Evolutionary conservation across 2,113 vertebrate genomes (phyloP).

Genomic region (Xerus inauris): DNA sequence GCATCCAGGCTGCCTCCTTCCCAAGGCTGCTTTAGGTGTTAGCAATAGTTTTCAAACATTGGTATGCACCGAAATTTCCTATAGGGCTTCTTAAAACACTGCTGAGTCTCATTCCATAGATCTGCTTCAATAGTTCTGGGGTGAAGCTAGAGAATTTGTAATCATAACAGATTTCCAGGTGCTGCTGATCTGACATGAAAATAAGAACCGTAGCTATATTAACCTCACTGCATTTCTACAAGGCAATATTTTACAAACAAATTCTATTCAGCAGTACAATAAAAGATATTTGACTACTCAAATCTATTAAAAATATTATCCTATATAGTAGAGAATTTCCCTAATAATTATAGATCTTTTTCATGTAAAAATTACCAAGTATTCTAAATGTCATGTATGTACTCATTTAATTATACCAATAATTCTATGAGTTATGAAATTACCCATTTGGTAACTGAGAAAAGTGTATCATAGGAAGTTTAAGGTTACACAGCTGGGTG

Average conservation of each 20-base stretch:
- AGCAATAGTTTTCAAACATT: neutral
- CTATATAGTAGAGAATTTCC: neutral
- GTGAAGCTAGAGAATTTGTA: neutral
- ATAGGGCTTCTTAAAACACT: neutral
- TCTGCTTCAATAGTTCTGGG: neutral
- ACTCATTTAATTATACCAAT: neutral
- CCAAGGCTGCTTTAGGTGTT: neutral
- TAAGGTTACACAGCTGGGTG: neutral
- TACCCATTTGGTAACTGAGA: neutral
- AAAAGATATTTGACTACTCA: neutral
- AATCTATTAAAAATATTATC: neutral
- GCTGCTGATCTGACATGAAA: neutral
- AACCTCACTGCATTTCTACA: neutral
- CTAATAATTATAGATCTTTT: neutral
- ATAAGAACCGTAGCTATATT: neutral
- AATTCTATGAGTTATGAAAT: neutral
- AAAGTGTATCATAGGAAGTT: neutral
- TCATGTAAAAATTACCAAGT: neutral
- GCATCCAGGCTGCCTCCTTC: neutral
- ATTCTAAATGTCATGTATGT: neutral
- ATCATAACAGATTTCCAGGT: neutral
- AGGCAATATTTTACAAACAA: neutral
- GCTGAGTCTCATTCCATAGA: neutral
- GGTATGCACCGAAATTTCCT: neutral
- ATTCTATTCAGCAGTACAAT: neutral